phyloP scores from a whole-genome alignment of 2,888 invertebrate species.

The Spilosoma lubricipeda region DNA sequence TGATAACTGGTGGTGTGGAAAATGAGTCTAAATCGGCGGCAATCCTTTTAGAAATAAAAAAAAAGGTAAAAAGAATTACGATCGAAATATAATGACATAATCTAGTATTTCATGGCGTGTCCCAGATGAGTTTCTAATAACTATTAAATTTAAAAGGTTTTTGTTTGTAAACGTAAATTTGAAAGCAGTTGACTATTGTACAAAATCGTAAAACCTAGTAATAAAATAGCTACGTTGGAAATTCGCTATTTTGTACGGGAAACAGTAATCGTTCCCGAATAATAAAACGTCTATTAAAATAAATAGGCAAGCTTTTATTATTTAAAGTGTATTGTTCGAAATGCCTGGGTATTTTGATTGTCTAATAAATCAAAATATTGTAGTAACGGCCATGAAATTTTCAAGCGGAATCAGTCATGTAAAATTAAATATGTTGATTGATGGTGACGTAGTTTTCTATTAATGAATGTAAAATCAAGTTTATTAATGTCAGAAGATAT shows the following conservation, averaged over 20 bases:
- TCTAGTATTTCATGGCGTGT: background rate
- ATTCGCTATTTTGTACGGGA: background rate
- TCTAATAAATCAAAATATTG: conserved; percentile 10
- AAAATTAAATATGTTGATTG: background rate
- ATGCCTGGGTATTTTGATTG: background rate
- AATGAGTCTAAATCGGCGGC: too few species aligned
- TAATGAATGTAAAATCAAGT: background rate
- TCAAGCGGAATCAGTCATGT: background rate
- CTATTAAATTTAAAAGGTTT: too few species aligned
- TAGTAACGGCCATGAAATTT: background rate
- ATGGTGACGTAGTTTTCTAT: background rate
- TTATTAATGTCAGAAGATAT: too few species aligned
- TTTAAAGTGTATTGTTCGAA: conserved; percentile 5
- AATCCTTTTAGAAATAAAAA: too few species aligned
- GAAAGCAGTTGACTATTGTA: background rate
- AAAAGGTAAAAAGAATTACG: too few species aligned
- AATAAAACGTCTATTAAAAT: conserved; percentile 2
- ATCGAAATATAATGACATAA: background rate
- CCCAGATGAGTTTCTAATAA: too few species aligned
- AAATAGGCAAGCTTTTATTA: background rate
- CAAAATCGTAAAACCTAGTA: background rate
- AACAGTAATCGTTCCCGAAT: background rate
- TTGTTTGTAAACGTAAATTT: background rate
- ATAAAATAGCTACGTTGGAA: background rate
- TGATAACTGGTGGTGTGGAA: too few species aligned